phyloP scores from a whole-genome alignment of 2,888 invertebrate species.

The Tolmerus cingulatus region DNA sequence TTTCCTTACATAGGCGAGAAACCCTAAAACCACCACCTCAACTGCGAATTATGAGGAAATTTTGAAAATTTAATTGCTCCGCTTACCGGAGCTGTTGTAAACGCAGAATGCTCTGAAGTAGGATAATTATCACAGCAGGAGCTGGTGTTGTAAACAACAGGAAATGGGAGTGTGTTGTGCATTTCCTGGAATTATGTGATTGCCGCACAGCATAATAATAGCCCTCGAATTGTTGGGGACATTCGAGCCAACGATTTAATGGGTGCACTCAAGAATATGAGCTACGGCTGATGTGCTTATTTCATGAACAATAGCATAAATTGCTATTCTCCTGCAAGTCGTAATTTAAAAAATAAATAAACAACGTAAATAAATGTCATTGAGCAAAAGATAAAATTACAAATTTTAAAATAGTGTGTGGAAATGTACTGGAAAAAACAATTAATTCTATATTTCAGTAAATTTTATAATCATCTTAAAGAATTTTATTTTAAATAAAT shows the following conservation, averaged over 20 bases:
- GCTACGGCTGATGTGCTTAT: neutral
- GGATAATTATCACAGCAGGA: neutral
- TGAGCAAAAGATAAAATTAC: no score
- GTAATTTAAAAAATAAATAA: neutral
- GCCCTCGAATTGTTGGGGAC: neutral
- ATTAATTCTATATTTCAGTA: no score
- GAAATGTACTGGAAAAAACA: no score
- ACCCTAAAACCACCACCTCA: neutral
- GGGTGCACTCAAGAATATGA: neutral
- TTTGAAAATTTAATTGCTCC: conserved; percentile 26
- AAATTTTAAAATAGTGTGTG: no score
- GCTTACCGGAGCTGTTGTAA: neutral
- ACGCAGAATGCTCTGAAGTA: neutral
- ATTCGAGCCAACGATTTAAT: neutral
- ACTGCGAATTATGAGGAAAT: neutral
- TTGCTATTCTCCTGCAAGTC: neutral
- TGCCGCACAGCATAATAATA: neutral
- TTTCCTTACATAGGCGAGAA: neutral
- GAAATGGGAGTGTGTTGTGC: neutral
- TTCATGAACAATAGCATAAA: neutral
- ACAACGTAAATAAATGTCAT: neutral
- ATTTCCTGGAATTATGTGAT: neutral
- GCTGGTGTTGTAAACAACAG: neutral
- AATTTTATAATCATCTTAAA: no score
- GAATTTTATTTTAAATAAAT: no score